Percentiles rank a stretch among this genome's conserved stretches.
Conservation (phyloP, 2,888 invertebrate genomes). For the Pyrgus malvae region DNA sequence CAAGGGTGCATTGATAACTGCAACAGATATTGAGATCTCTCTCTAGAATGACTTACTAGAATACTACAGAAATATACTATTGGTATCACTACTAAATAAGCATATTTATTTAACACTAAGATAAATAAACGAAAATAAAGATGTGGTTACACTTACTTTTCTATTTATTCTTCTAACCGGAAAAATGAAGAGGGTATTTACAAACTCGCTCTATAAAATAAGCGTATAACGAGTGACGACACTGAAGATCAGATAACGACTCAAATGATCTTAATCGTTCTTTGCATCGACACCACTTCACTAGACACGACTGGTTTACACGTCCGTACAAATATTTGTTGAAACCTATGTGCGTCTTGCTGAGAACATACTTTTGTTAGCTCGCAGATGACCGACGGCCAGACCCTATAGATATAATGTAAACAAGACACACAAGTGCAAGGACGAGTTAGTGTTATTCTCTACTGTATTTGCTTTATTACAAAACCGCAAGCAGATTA, state of each 20-base stretch:
- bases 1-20: too few species aligned
- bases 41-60: too few species aligned
- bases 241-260: constrained; percentile 6
- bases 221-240: constrained; percentile 16
- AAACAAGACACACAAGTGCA: not conserved
- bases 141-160: constrained; percentile 9
- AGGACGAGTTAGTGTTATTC: too few species aligned
- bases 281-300: constrained; percentile 3
- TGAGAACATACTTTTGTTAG: not conserved
- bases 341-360: not conserved
- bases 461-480: too few species aligned
- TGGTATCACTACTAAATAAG: too few species aligned
- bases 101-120: too few species aligned
- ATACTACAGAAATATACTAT: too few species aligned
- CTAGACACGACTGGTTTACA: constrained; percentile 12
- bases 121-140: too few species aligned
- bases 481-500: not conserved
- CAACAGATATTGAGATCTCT: too few species aligned
- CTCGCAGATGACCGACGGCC: not conserved
- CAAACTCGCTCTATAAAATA: not conserved
- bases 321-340: constrained; percentile 7
- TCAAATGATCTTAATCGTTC: constrained; percentile 3
- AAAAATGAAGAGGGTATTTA: too few species aligned
- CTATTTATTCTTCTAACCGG: not conserved
- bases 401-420: constrained; percentile 6